Evolutionary conservation across 1,140 invertebrate species (phyloP).

Genomic region (Polypedilum pembai): DNA sequence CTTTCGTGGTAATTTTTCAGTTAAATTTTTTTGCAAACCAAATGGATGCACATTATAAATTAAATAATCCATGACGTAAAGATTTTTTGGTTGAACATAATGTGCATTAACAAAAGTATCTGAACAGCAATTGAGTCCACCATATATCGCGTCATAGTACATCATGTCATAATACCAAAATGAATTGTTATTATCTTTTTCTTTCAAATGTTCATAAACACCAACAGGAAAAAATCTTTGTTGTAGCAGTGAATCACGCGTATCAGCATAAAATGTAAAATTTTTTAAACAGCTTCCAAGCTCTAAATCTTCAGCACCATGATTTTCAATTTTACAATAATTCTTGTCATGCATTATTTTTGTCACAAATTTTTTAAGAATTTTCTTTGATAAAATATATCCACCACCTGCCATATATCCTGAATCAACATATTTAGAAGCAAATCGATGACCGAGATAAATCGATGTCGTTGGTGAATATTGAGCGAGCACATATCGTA

Average conservation of each 20-base stretch:
- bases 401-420: constrained; percentile 46
- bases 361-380: constrained; percentile 60
- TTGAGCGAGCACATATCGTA: constrained; percentile 70
- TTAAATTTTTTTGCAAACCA: constrained; percentile 42
- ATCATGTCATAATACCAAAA: constrained; percentile 82
- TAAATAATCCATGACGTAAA: constrained; percentile 80
- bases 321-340: constrained; percentile 52
- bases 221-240: constrained; percentile 75
- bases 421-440: constrained; percentile 31
- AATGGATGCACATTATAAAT: constrained; percentile 78
- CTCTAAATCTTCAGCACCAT: constrained; percentile 72
- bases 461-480: constrained; percentile 59
- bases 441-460: constrained; percentile 76
- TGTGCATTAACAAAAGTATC: constrained; percentile 81
- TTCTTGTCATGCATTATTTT: constrained; percentile 51
- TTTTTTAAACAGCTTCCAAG: constrained; percentile 72
- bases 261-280: constrained; percentile 63
- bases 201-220: constrained; percentile 68
- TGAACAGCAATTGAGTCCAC: constrained; percentile 76
- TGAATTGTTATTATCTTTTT: constrained; percentile 57
- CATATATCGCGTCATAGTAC: constrained; percentile 54
- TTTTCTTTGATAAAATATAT: constrained; percentile 75
- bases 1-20: not conserved
- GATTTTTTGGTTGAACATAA: constrained; percentile 73
- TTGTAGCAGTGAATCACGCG: constrained; percentile 61